Evolutionary conservation across 1,140 invertebrate species (phyloP).

Genomic region (Tetramorium simillimum): DNA sequence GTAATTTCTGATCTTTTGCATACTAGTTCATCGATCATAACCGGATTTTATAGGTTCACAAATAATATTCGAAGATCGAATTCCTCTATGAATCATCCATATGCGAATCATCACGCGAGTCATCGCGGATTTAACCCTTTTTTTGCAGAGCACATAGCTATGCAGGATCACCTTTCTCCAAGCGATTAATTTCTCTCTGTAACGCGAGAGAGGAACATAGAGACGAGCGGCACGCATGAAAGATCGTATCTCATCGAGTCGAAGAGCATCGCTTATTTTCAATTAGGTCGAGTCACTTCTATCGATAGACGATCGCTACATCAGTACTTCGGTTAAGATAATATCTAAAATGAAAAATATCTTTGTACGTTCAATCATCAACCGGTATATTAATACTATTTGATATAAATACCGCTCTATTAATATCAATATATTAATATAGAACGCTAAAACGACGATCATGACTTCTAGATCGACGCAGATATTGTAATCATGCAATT

Average conservation of each 20-base stretch:
- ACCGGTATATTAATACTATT: not conserved
- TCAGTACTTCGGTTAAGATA: not conserved
- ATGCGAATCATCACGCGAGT: not conserved
- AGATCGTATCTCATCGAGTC: constrained; percentile 25
- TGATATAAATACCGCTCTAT: not conserved
- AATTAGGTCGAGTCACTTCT: constrained; percentile 20
- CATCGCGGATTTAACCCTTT: constrained; percentile 55
- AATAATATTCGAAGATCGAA: not conserved
- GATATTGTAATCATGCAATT: not conserved
- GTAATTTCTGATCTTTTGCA: not conserved
- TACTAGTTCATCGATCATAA: not conserved
- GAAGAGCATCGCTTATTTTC: constrained; percentile 13
- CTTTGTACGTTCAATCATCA: not conserved
- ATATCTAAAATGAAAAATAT: not conserved
- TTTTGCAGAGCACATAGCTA: constrained; percentile 10
- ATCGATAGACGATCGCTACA: constrained; percentile 19
- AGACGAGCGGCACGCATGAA: not conserved
- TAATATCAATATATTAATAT: not conserved
- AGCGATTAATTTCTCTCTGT: constrained; percentile 49
- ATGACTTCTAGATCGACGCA: not conserved
- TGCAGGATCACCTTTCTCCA: constrained; percentile 36
- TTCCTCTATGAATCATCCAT: constrained; percentile 6
- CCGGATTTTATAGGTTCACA: not conserved
- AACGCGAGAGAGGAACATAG: constrained; percentile 4
- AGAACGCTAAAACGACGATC: not conserved